Evolutionary conservation across 1,140 invertebrate species (phyloP).

Genomic region (Anoplophora glabripennis): DNA sequence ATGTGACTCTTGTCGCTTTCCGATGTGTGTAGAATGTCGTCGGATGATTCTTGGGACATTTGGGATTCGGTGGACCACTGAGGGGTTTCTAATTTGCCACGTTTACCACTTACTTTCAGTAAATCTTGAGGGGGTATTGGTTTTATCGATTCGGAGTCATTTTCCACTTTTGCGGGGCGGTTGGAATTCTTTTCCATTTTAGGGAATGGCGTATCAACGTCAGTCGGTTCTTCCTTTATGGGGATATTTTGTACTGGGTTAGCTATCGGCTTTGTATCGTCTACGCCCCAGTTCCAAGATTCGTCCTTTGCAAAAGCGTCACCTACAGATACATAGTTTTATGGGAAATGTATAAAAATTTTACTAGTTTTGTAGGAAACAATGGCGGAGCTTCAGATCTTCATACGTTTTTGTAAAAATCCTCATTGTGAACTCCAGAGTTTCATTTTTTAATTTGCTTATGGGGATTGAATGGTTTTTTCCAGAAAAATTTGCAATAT

Average conservation of each 20-base stretch:
- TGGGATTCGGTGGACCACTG: constrained; percentile 63
- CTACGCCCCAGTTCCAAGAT: constrained; percentile 48
- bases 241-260: neutral
- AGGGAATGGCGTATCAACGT: constrained; percentile 20
- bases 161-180: constrained; percentile 1
- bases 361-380: no score
- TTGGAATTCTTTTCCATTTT: constrained; percentile 12
- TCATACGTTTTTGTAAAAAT: no score
- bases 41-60: constrained; percentile 59
- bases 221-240: neutral
- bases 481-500: no score
- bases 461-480: no score
- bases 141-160: neutral
- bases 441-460: no score
- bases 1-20: constrained; percentile 58
- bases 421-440: no score
- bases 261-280: constrained; percentile 24
- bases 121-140: constrained; percentile 1
- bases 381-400: no score
- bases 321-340: constrained; percentile 23
- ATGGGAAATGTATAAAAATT: neutral
- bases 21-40: constrained; percentile 53
- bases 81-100: constrained; percentile 47
- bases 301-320: constrained; percentile 50
- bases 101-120: constrained; percentile 16